These are phyloP conservation scores for Timandra comae DNA, from an alignment of 2,888 invertebrate species.

Conservation along the genomic window DNA sequence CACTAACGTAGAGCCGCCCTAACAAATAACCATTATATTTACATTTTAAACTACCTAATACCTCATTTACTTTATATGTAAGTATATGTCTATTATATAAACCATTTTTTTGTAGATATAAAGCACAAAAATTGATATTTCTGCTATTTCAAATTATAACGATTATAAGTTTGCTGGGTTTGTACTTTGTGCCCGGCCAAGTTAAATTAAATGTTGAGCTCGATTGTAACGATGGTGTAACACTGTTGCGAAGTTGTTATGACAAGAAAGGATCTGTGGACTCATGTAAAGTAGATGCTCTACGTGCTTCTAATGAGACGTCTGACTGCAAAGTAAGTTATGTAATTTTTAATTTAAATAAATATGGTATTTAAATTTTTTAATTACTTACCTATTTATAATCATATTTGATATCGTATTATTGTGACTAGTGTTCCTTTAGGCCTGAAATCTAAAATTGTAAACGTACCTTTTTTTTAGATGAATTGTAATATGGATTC, in stretches of 20 bases:
- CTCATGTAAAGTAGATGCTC: constrained; percentile 52
- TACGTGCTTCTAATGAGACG: constrained; percentile 47
- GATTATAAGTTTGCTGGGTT: constrained; percentile 81
- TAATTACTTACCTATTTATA: no score
- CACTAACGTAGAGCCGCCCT: no score
- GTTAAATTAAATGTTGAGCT: constrained; percentile 72
- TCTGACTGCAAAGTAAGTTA: constrained; percentile 68
- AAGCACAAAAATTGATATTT: constrained; percentile 84
- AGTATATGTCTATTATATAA: no score
- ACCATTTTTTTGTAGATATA: constrained; percentile 73
- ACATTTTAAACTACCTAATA: no score
- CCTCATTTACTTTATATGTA: no score
- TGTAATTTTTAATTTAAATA: no score
- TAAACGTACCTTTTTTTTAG: constrained; percentile 43
- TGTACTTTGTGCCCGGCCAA: constrained; percentile 83
- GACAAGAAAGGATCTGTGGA: constrained; percentile 44
- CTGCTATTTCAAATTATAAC: constrained; percentile 83
- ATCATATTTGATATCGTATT: no score
- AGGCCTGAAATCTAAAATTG: no score
- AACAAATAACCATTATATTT: no score
- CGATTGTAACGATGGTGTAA: constrained; percentile 76
- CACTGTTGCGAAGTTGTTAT: constrained; percentile 77
- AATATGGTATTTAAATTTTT: no score
- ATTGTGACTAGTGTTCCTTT: no score
- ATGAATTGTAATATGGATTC: constrained; percentile 74